Conservation (phyloP, 1,140 invertebrate species). For the Ylistrum balloti region DNA sequence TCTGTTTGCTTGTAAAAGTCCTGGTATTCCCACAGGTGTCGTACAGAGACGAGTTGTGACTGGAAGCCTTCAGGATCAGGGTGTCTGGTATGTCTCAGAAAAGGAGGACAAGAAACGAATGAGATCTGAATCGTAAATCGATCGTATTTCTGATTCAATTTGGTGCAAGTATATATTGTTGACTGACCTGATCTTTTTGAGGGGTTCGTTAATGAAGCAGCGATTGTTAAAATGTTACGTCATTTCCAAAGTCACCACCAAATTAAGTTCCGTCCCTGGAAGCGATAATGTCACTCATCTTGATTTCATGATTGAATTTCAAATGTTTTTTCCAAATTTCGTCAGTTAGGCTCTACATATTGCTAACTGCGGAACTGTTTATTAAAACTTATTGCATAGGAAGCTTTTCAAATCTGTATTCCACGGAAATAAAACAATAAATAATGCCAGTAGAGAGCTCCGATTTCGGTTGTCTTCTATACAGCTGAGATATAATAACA, state of each 20-base stretch:
- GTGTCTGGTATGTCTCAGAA: background rate
- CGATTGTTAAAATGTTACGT: conserved; percentile 6
- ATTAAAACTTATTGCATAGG: too few relatives aligned
- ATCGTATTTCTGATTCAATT: background rate
- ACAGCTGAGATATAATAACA: too few relatives aligned
- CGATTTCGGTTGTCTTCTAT: too few relatives aligned
- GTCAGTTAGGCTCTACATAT: background rate
- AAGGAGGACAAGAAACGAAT: conserved; percentile 30
- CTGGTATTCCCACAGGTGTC: background rate
- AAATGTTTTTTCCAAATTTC: background rate
- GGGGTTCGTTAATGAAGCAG: background rate
- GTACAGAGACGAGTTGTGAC: conserved; percentile 12
- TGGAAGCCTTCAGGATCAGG: background rate
- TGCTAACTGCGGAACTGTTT: too few relatives aligned
- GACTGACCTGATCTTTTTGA: background rate
- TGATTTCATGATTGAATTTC: background rate
- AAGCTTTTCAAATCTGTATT: too few relatives aligned
- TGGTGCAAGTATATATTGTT: background rate
- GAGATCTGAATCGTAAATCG: background rate
- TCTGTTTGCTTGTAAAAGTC: background rate
- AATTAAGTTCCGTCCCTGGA: background rate
- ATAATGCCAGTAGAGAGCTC: too few relatives aligned
- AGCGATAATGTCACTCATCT: background rate
- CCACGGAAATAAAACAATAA: too few relatives aligned
- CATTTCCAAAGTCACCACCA: background rate